A percentile compares a stretch with the other conserved stretches of the same genome.
Conservation (phyloP, 2,888 invertebrate genomes). For the Griposia aprilina region DNA sequence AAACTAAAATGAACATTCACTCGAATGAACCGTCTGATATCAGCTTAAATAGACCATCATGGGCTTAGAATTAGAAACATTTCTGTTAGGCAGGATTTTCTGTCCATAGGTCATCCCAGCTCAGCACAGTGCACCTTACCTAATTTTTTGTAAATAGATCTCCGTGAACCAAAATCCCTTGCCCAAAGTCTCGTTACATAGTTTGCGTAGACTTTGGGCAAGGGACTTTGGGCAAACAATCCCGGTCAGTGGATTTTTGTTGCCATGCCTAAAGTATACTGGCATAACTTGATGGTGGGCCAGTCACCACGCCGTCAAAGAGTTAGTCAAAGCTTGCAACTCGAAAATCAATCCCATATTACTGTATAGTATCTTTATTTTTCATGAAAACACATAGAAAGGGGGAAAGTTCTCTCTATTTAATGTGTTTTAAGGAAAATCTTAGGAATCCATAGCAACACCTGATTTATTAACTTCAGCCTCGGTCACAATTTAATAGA, state of each 20-base stretch:
- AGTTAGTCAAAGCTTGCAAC: not conserved
- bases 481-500: conserved; percentile 34
- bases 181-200: too few relatives aligned
- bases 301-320: too few relatives aligned
- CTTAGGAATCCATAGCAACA: not conserved
- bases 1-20: not conserved
- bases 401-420: not conserved
- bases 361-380: not conserved
- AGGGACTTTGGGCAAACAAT: not conserved
- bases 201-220: too few relatives aligned
- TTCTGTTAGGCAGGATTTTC: not conserved
- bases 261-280: not conserved
- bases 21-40: not conserved
- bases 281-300: not conserved
- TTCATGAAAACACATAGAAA: not conserved
- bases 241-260: not conserved
- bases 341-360: not conserved
- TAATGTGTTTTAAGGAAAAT: not conserved
- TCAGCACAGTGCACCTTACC: not conserved
- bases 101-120: not conserved
- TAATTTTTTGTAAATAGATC: not conserved
- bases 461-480: conserved; percentile 18
- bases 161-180: not conserved
- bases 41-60: not conserved
- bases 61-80: not conserved